Base-by-base conservation (phyloP, 2,888 invertebrate genomes). In the Conops quadrifasciatus region DNA sequence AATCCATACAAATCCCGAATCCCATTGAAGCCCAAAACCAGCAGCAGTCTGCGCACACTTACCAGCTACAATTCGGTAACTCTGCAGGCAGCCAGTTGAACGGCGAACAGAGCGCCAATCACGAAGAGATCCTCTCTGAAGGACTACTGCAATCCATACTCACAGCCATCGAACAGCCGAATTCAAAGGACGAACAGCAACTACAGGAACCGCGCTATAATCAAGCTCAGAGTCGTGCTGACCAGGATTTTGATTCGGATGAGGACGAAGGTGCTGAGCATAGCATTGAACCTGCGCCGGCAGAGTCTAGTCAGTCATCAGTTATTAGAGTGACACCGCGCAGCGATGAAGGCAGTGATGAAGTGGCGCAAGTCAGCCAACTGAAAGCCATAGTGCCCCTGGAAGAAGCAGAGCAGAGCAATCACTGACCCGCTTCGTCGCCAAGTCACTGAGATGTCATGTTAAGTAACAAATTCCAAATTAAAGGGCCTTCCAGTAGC, bases 141-240 rank as follows among this genome's bases (percentile, higher is more conserved):
- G 94, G 92, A 1, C 87, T 95, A 0, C 83, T 94, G 1, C 93
- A 94, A 81, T 93, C 94, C 67, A 94, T 95, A 70, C 83, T 95
- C 2, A 90, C 92, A 73, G 94, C 94, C 0, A 94, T 94, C 63
- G 94, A 94, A 80, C 91, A 93, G 75, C 92, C 93, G 0, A 36
- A 36, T 4, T 26, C 85, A 60, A 64, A 70, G 9, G 76, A 78
- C 67, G 73, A 77, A 82, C 63, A 49, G 28, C 70, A 71, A 64
- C 36, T 30, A 2, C 19, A n/a, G 4, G 64, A 69, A 21, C 16
- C 60, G 13, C 45, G 49, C 2, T 51, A 67, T 58, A 82, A 79
- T 49, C 80, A 78, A 28, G 79, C 81, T 1, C 83, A 84, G 68
- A 81, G 77, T 63, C 83, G 84, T 26, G 80, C 83, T 2, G 84